phyloP scores from a whole-genome alignment of 1,140 invertebrate species.

The Drosophila eugracilis region DNA sequence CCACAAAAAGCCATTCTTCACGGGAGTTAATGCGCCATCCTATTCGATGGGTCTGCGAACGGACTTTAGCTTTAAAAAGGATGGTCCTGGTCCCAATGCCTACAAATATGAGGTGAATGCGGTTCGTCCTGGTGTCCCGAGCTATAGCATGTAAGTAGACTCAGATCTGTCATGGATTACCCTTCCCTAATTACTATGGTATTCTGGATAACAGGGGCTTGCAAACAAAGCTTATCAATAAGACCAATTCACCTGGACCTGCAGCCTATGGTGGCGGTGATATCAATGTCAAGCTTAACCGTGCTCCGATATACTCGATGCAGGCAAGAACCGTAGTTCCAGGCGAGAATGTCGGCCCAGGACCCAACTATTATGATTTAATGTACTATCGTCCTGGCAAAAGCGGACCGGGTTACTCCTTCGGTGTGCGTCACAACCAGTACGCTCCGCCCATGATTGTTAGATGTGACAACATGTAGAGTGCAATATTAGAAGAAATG shows the following conservation, averaged over 20 bases:
- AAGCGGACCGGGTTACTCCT: conserved; percentile 64
- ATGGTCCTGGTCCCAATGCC: conserved; percentile 88
- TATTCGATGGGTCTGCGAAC: conserved; percentile 86
- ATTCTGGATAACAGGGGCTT: conserved; percentile 73
- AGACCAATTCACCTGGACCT: conserved; percentile 86
- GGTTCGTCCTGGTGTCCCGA: conserved; percentile 80
- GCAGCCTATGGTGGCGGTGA: conserved; percentile 85
- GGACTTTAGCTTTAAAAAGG: conserved; percentile 77
- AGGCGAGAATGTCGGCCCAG: conserved; percentile 74
- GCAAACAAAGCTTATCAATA: conserved; percentile 57
- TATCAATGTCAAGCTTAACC: conserved; percentile 72
- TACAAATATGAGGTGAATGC: conserved; percentile 86
- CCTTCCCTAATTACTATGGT: rapidly evolving
- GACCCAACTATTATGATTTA: conserved; percentile 84
- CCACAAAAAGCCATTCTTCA: conserved; percentile 85
- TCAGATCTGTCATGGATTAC: background rate
- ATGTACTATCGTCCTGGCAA: conserved; percentile 76
- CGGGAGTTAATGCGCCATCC: conserved; percentile 85
- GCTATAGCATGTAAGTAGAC: conserved; percentile 85
- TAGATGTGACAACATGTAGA: conserved; percentile 80
- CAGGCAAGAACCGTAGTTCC: conserved; percentile 24
- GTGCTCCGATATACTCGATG: conserved; percentile 84
- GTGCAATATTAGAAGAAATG: conserved; percentile 68
- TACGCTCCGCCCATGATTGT: conserved; percentile 83
- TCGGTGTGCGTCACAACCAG: conserved; percentile 66